These are phyloP conservation scores for Podarcis muralis DNA, from an alignment of 2,113 vertebrate genomes.

Conservation along the genomic window DNA sequence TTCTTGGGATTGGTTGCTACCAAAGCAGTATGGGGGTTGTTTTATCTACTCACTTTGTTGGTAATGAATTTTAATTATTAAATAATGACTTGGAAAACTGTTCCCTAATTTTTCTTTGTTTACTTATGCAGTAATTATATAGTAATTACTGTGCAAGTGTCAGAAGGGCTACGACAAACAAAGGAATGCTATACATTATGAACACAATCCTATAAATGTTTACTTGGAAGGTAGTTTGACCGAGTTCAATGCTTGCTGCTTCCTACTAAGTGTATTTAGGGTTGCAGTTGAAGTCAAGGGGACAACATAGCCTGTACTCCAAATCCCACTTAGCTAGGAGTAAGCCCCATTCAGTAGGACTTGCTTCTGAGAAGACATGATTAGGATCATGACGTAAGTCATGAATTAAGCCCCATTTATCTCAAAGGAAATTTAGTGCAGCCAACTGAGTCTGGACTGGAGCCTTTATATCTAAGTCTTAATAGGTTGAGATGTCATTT, in stretches of 20 bases:
- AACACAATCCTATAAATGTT: background rate
- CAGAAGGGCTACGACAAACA: background rate
- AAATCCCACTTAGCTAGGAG: background rate
- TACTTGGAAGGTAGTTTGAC: background rate
- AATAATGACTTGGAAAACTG: background rate
- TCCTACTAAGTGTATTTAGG: background rate
- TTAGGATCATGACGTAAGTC: too few species aligned
- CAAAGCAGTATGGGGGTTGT: background rate
- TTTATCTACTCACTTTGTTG: background rate
- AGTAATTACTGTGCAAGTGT: background rate
- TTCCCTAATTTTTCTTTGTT: background rate
- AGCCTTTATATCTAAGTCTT: background rate
- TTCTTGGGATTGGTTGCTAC: background rate
- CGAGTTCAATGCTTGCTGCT: background rate
- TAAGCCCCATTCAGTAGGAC: too few species aligned
- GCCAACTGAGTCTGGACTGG: background rate
- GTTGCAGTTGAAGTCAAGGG: background rate
- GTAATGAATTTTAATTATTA: background rate
- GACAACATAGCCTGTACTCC: background rate
- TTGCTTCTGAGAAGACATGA: too few species aligned
- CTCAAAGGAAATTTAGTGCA: background rate
- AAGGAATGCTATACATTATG: background rate
- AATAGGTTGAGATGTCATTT: background rate
- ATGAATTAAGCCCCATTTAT: background rate
- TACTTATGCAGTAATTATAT: too few species aligned